Base-by-base conservation (phyloP, 2,888 invertebrate genomes). In the Erynnis tages region DNA sequence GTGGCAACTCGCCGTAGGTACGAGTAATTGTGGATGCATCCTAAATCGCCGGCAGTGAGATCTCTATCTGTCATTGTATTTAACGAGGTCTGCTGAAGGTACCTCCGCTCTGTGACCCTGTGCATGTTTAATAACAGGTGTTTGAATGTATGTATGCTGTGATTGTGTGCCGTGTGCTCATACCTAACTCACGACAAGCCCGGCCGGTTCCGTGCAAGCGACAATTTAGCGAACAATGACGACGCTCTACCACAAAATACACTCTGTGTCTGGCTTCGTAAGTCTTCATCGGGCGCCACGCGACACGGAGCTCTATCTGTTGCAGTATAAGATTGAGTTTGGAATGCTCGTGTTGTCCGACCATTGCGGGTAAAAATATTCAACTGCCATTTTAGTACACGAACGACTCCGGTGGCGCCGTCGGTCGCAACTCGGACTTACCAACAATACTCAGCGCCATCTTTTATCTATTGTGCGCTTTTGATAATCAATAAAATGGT, bases 211-310 rank as follows among this genome's bases (percentile, higher is more conserved):
- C 87, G 79, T 87, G 87, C 87, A 78, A 82, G 81, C 85, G 87
- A 88, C 87, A 87, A 87, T 88, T 88, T 87, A 86, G 84, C 86
- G 87, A 88, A 88, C 88, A 88, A 88, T 88, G 87, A 85, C 86
- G 82, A 85, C 78, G 84, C 82, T 82, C 73, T 71, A 78, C 85
- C 84, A 75, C 88, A 85, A 86, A 49, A 82, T 83, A 82, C 79
- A 79, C 76, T 76, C 78, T 71, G 76, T 76, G 77, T 77, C 78
- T 77, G 78, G 70, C 73, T 78, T 76, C 80, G 73, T 85, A 80
- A 81, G 79, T 79, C 76, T 79, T 76, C 73, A 59, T 56, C 48
- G 16, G 19, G 46, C 17, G 52, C 48, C 63, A 55, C 27, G 54
- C 54, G 43, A 78, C 69, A 72, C 54, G 59, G 48, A 63, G 56